Conservation (phyloP, 2,888 invertebrate genomes). For the Litoditis marina region DNA sequence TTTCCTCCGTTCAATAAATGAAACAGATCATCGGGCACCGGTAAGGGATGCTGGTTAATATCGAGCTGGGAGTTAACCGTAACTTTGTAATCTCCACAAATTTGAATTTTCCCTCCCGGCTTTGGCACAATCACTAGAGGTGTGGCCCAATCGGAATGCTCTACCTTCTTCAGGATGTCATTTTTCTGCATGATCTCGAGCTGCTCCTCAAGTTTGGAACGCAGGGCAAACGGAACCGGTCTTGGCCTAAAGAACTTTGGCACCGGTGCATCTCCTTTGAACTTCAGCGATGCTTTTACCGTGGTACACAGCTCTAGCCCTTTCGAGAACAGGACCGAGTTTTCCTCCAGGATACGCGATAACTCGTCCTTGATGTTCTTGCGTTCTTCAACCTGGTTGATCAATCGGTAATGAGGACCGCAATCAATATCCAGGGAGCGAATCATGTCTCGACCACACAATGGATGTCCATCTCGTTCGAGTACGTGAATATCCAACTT, state of each 20-base stretch:
- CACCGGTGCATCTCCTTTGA: background rate
- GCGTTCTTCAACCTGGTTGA: accelerated
- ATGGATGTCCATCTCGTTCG: accelerated
- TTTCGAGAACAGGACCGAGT: background rate
- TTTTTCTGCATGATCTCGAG: conserved; percentile 9
- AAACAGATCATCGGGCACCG: conserved; percentile 19
- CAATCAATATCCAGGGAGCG: background rate
- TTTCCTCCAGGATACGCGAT: background rate
- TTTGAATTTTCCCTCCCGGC: conserved; percentile 12
- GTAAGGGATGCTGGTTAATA: conserved; percentile 20
- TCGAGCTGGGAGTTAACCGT: conserved; percentile 19
- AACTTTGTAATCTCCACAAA: conserved; percentile 22
- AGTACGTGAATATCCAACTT: background rate
- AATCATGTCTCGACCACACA: background rate
- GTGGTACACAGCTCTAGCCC: background rate
- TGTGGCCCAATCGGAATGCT: conserved; percentile 21
- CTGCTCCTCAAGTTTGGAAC: background rate
- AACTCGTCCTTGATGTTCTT: background rate
- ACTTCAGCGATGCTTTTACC: background rate
- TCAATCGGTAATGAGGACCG: background rate
- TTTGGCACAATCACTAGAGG: conserved; percentile 26
- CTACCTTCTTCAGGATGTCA: conserved; percentile 8
- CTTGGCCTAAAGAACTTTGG: background rate
- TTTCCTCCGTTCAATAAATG: conserved; percentile 18
- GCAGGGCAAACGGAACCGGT: background rate